phyloP scores from a whole-genome alignment of 2,888 invertebrate species.

The Synergus umbraculus region DNA sequence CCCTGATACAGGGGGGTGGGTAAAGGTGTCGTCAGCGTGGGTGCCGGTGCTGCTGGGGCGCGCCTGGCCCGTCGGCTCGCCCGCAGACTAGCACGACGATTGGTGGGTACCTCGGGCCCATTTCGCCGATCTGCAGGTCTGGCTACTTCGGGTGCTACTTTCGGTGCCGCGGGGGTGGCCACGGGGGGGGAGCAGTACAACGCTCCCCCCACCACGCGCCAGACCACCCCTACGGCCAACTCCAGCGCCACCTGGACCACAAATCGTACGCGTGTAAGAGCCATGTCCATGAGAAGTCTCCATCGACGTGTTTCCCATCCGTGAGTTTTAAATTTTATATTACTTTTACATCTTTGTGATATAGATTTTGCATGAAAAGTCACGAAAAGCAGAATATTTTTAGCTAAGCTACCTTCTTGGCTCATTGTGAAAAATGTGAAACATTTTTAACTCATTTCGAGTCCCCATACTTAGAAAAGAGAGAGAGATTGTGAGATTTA shows the following conservation, averaged over 20 bases:
- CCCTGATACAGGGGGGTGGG: conserved; percentile 81
- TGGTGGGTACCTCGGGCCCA: conserved; percentile 80
- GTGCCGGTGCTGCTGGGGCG: conserved; percentile 83
- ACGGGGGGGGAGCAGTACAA: conserved; percentile 64
- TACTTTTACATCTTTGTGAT: background rate
- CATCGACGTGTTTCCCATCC: conserved; percentile 75
- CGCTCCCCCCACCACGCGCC: conserved; percentile 64
- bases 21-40: conserved; percentile 79
- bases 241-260: conserved; percentile 59
- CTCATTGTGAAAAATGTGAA: background rate
- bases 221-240: conserved; percentile 60
- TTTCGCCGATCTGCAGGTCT: conserved; percentile 68
- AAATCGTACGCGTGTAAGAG: conserved; percentile 67
- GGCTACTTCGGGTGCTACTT: conserved; percentile 63
- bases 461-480: too few species aligned
- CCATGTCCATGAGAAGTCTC: conserved; percentile 75
- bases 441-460: background rate
- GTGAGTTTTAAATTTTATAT: conserved; percentile 63
- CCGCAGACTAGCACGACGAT: conserved; percentile 74
- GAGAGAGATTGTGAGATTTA: too few species aligned
- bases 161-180: conserved; percentile 62
- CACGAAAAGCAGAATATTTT: background rate
- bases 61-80: conserved; percentile 80
- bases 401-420: background rate
- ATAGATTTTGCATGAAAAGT: conserved; percentile 14